Conservation (phyloP, 35 echinoderm and acorn worm genomes). For the Eucidaris tribuloides region DNA sequence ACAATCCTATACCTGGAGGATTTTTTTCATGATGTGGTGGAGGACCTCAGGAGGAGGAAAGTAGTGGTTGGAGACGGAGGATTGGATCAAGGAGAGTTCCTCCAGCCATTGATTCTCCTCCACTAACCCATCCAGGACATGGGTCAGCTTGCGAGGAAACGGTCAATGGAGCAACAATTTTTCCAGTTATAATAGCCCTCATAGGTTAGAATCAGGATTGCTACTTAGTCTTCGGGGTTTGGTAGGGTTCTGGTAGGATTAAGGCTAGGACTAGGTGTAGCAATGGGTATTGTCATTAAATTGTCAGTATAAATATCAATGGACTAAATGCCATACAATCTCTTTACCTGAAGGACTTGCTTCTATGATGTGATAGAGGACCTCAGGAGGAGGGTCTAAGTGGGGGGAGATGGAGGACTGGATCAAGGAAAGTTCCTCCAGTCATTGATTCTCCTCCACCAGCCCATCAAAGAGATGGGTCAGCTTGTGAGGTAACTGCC, state of each 20-base stretch:
- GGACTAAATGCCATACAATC: too few relatives aligned
- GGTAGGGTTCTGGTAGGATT: too few relatives aligned
- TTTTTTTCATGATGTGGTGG: slow-evolving; percentile 61
- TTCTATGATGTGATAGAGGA: slow-evolving; percentile 68
- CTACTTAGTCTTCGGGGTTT: too few relatives aligned
- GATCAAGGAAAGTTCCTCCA: slow-evolving; percentile 35
- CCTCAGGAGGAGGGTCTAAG: slow-evolving; percentile 48
- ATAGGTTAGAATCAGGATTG: too few relatives aligned
- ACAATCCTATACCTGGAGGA: slow-evolving; percentile 84
- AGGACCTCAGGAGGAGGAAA: slow-evolving; percentile 63
- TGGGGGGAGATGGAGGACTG: slow-evolving; percentile 24
- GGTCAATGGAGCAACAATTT: too few relatives aligned
- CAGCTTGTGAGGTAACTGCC: too few relatives aligned
- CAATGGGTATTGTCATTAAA: too few relatives aligned
- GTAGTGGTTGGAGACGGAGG: slow-evolving; percentile 13
- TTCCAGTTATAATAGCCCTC: too few relatives aligned
- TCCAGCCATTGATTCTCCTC: slow-evolving; percentile 62
- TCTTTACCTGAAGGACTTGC: slow-evolving; percentile 70
- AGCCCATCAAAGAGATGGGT: slow-evolving; percentile 56
- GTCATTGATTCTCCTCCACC: slow-evolving; percentile 59
- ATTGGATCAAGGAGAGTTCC: slow-evolving; percentile 27
- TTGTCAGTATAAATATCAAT: too few relatives aligned
- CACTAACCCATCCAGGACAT: slow-evolving; percentile 51
- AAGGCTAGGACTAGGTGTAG: too few relatives aligned
- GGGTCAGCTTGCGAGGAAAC: too few relatives aligned